Conservation (phyloP, 2,113 vertebrate species). For the Neoarius graeffei region DNA sequence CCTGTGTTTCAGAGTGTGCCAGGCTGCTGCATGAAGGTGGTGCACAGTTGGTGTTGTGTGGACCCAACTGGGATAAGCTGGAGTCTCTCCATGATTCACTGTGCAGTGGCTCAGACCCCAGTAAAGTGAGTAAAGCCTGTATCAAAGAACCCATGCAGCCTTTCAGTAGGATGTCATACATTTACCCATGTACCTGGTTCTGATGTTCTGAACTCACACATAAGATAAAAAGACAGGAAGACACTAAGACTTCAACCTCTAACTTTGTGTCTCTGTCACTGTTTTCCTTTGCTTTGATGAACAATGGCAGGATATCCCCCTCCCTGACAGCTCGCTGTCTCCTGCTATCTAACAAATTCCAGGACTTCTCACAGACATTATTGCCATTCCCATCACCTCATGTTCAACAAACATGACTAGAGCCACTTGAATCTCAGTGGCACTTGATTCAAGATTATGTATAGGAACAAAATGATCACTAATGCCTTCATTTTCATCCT, state of each 20-base stretch:
- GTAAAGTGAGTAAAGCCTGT: conserved; percentile 72
- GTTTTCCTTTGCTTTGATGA: conserved; percentile 61
- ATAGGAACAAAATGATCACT: neutral
- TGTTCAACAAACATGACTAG: neutral
- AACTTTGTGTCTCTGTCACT: conserved; percentile 47
- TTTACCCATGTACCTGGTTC: conserved; percentile 15
- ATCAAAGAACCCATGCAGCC: conserved; percentile 23
- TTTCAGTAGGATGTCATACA: neutral
- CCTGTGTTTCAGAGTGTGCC: conserved; percentile 80
- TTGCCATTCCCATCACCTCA: neutral
- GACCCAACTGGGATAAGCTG: conserved; percentile 87
- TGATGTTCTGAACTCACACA: neutral
- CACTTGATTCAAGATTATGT: neutral
- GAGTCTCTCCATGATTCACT: conserved; percentile 85
- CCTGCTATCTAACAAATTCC: conserved; percentile 42
- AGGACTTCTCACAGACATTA: conserved; percentile 8
- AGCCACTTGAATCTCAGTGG: neutral
- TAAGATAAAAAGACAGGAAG: conserved; percentile 15
- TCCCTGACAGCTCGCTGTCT: conserved; percentile 64
- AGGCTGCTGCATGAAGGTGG: conserved; percentile 86
- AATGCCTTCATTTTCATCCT: neutral
- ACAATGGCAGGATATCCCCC: conserved; percentile 77
- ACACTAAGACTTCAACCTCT: neutral
- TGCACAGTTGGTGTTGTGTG: conserved; percentile 89
- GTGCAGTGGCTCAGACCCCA: conserved; percentile 81